Percentiles rank a stretch among this genome's conserved stretches.
These are phyloP conservation scores for Acyrthosiphon pisum DNA, from an alignment of 1,140 invertebrate genomes.

Conservation along the genomic window DNA sequence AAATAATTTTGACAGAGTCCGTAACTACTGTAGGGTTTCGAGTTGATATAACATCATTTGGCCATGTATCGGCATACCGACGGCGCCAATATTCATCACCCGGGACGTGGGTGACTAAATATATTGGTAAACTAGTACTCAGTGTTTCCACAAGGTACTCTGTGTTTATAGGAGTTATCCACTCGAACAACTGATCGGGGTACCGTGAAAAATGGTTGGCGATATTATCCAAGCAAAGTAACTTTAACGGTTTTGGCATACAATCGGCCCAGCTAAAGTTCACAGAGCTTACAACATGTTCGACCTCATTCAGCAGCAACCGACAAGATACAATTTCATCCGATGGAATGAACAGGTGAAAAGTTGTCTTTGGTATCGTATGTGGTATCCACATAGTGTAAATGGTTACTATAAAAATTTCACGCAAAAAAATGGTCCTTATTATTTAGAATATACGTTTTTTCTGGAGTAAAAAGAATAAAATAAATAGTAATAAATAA, in stretches of 20 bases:
- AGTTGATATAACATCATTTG: background rate
- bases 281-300: background rate
- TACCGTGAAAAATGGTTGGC: background rate
- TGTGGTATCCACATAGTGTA: slow-evolving; percentile 17
- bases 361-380: slow-evolving; percentile 19
- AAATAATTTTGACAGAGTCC: background rate
- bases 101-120: background rate
- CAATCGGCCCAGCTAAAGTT: background rate
- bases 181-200: background rate
- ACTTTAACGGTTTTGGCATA: background rate
- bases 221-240: background rate
- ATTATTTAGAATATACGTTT: background rate
- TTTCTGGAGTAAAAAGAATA: background rate
- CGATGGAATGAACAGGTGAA: background rate
- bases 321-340: background rate
- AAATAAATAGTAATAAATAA: background rate
- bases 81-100: slow-evolving; percentile 18
- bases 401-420: background rate
- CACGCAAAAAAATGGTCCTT: background rate
- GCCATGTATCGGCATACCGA: background rate
- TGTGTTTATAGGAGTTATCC: background rate
- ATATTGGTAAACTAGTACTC: background rate
- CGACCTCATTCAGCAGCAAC: background rate
- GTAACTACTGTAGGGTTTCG: too few relatives aligned
- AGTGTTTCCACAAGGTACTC: background rate